Evolutionary conservation across 1,140 invertebrate genomes (phyloP), one percentile per base, ranked within the genome.

Genomic region (Neotoxoptera formosana): DNA sequence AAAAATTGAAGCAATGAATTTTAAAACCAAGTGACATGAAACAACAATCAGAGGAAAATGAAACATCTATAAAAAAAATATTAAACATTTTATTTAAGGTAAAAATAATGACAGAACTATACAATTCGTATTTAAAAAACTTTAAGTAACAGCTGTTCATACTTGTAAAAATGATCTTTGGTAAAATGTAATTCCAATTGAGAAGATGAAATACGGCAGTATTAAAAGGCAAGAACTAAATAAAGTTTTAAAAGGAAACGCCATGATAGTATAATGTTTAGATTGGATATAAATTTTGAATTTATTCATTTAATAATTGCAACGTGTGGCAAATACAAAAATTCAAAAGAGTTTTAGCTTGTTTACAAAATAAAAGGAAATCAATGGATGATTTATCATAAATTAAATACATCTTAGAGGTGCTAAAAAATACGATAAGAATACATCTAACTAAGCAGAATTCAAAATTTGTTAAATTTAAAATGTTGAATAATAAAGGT

Each of bases 171-270:
- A 97, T 96, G 97, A 98, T 96, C 98, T 97, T 95, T 99, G 98
- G 95, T 99, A 99, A 96, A 99, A 99, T 34, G 98, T 99, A n/a
- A 99, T 96, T 91, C 98, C 97, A 94, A 99, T 98, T 17, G 98
- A 99, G 93, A 99, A 96, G 11, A 97, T 95, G 95, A 99, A 99
- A 95, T 99, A 99, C 53, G 97, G 95, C 7, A 97, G 95, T 93
- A 99, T 97, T 60, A 98, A 95, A 87, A 95, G 86, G 41, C 95
- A 90, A 21, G 96, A 96, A 94, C 67, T 56, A 30, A 94, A 51
- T 30, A 94, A 25, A 53, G 47, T 93, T 47, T 91, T 89, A 11
- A 94, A 91, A 36, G 47, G 88, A 83, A 76, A 76, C 7, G 84
- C n/a, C 76, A 94, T 94, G 47, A 36, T 60, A 25, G 21, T n/a